Evolutionary conservation across 1,140 invertebrate species (phyloP), one percentile per base, ranked within the genome.

Genomic region (Trachelipus rathkii): DNA sequence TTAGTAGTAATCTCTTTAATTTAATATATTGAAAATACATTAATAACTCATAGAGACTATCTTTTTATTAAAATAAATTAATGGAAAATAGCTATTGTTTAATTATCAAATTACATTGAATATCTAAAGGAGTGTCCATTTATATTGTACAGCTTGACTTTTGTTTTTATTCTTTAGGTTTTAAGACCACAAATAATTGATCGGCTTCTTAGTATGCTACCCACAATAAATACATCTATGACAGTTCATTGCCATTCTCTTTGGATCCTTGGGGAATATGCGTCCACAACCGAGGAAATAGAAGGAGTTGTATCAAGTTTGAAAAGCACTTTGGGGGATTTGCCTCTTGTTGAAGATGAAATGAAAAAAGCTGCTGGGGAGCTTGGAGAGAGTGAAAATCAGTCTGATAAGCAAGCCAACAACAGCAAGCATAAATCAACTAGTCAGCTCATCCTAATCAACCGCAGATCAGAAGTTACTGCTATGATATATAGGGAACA

Each of bases 401-500:
- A 80, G 75, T 82, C 75, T 50, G 60, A 21, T 70, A 82, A 77
- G 44, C 79, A 77, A n/a, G 33, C 77, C 78, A 78, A 21, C 80
- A 78, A 53, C 79, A 78, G 69, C 80, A 78, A 68, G 73, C 74
- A 67, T 13, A 15, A 33, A n/a, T n/a, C 33, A 33, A 33, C 33
- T n/a, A 33, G 33, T 73, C 43, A n/a, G 76, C 72, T 60, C 21
- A 44, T 82, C 24, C n/a, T n/a, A n/a, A n/a, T n/a, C n/a, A n/a
- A 79, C 83, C 53, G 85, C 90, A 91, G 79, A 85, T n/a, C n/a
- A n/a, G n/a, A 94, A 45, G 94, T 98, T n/a, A 97, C 95, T 50
- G 96, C 95, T 43, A n/a, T n/a, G 97, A 99, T 88, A n/a, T n/a
- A n/a, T n/a, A n/a, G n/a, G 98, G 98, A 67, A 98, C 97, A n/a